Base-by-base conservation (phyloP, 2,113 vertebrate genomes). In the Alosa alosa region DNA sequence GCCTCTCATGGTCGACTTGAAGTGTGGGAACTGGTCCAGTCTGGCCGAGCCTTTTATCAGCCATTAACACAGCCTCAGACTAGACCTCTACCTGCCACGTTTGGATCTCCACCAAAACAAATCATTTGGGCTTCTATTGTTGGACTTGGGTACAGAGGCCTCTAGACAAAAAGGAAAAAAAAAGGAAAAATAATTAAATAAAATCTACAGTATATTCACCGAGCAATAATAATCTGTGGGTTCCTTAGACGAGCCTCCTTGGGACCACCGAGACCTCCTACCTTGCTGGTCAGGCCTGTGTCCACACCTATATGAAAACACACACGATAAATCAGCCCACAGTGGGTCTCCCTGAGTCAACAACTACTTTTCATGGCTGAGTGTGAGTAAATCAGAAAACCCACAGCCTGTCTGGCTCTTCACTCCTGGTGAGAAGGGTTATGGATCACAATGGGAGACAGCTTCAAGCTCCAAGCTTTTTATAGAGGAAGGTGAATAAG, bases 61-160 rank as follows among this genome's bases (percentile, higher is more conserved):
- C 81, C 81, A 84, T 41, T 84, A 68, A 75, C 81, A 84, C 25
- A 85, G 84, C 82, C 84, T 72, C 60, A 81, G 82, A 86, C 36
- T 31, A 25, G 89, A 81, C 87, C 36, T 45, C 86, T 86, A 41
- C 39, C 86, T 83, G 75, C 25, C 64, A 84, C 18, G 20, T 86
- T 86, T 86, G 41, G 84, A 81, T 82, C 81, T 86, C 83, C 75
- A 88, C 82, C 91, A 90, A 82, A 81, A 89, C 84, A 68, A 85
- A 78, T 78, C 78, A 46, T 85, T 46, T 84, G 39, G 81, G 72
- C 45, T 84, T 90, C 57, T 83, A 64, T 87, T 68, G 86, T 86
- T 72, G 64, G 78, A 81, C 85, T 83, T 86, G 88, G 86, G 86
- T 36, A 39, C 72, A 31, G 83, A 22, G 7, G n/a, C 57, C 85